Evolutionary conservation across 1,140 invertebrate species (phyloP).

Genomic region (Rhizoglyphus robini): DNA sequence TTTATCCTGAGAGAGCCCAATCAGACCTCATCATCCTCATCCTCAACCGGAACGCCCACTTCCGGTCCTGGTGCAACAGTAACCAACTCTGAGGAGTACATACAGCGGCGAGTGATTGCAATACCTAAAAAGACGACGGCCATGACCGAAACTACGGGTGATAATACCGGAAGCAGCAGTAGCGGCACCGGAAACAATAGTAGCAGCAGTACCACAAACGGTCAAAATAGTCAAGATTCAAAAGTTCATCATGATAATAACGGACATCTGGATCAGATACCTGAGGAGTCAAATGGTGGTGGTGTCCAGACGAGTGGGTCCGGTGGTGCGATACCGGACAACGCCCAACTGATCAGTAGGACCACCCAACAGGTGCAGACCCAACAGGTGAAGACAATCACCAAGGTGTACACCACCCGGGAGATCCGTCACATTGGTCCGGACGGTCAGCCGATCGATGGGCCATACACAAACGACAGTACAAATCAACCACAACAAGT

Average conservation of each 20-base stretch:
- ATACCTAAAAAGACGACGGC: not conserved
- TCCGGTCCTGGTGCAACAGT: too few species aligned
- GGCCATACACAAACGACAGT: not conserved
- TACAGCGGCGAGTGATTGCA: not conserved
- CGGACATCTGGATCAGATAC: too few species aligned
- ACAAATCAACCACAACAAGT: not conserved
- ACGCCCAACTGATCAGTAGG: conserved; percentile 40
- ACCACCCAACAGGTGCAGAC: conserved; percentile 45
- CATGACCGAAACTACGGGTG: not conserved
- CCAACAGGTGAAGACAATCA: conserved; percentile 45
- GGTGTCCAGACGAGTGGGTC: too few species aligned
- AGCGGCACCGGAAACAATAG: not conserved
- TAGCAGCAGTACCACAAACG: not conserved
- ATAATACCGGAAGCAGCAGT: not conserved
- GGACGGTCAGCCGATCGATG: conserved; percentile 41
- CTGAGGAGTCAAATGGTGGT: too few species aligned
- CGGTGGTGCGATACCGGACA: conserved; percentile 29
- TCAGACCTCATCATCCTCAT: too few species aligned
- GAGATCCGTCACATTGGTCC: conserved; percentile 51
- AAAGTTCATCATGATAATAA: not conserved
- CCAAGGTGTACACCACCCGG: conserved; percentile 44
- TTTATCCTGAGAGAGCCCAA: not conserved
- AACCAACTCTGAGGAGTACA: too few species aligned
- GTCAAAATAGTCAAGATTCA: not conserved
- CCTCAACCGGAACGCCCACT: too few species aligned